phyloP scores from a whole-genome alignment of 2,113 vertebrate species.

The Silurus asotus region DNA sequence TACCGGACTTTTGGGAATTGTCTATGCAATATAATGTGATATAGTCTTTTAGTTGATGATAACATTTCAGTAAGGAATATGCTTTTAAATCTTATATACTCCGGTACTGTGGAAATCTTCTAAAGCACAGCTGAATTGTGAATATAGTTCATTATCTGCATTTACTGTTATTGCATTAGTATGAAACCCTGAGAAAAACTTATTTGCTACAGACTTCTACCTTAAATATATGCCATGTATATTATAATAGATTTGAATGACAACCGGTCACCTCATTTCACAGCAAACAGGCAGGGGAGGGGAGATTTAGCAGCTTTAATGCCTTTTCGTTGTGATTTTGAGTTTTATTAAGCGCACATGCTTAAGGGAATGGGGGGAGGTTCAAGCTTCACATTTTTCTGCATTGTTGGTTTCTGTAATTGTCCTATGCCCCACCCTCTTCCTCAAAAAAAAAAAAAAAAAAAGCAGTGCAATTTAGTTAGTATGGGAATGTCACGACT shows the following conservation, averaged over 20 bases:
- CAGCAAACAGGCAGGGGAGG: slow-evolving; percentile 13
- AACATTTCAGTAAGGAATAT: not conserved
- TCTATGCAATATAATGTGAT: not conserved
- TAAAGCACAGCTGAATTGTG: not conserved
- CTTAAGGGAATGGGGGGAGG: slow-evolving; percentile 56
- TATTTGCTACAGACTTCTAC: not conserved
- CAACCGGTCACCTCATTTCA: slow-evolving; percentile 19
- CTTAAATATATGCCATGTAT: not conserved
- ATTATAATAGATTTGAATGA: not conserved
- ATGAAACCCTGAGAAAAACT: not conserved
- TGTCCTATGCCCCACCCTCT: slow-evolving; percentile 73
- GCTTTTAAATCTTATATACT: too few relatives aligned
- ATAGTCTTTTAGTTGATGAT: not conserved
- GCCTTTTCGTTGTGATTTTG: slow-evolving; percentile 67
- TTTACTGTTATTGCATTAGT: not conserved
- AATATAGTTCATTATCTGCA: not conserved
- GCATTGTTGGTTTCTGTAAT: slow-evolving; percentile 93
- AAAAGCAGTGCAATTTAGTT: slow-evolving; percentile 69
- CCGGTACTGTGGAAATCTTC: not conserved
- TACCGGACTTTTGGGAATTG: not conserved
- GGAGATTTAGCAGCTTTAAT: slow-evolving; percentile 56
- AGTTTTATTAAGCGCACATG: slow-evolving; percentile 74
- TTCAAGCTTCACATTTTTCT: slow-evolving; percentile 86
- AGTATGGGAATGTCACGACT: slow-evolving; percentile 66
- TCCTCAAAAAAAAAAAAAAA: slow-evolving; percentile 25